These are phyloP conservation scores for Discoglossus pictus DNA, from an alignment of 2,797 vertebrate genomes.

Conservation along the genomic window DNA sequence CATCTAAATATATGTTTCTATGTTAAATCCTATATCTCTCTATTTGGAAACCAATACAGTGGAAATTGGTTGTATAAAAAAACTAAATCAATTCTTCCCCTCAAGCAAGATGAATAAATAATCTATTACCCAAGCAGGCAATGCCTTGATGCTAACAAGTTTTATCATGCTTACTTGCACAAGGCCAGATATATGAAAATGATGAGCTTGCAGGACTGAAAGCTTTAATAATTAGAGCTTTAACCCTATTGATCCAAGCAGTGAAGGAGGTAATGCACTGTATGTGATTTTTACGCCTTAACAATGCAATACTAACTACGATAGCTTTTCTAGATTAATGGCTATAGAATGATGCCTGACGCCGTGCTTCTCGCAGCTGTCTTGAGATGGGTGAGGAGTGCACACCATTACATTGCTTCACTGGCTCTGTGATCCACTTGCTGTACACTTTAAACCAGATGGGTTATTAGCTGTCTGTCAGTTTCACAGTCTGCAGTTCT, in stretches of 20 bases:
- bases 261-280: not conserved
- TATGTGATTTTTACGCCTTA: not conserved
- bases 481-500: too few species aligned
- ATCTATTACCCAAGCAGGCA: slow-evolving; percentile 13
- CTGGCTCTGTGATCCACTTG: too few species aligned
- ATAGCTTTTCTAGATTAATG: not conserved
- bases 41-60: not conserved
- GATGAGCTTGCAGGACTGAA: slow-evolving; percentile 28
- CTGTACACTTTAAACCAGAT: too few species aligned
- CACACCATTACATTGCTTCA: too few species aligned
- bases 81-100: not conserved
- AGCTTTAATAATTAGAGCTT: not conserved
- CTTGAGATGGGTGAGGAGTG: too few species aligned
- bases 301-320: not conserved
- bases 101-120: slow-evolving; percentile 12
- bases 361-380: not conserved
- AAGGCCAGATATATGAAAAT: slow-evolving; percentile 10
- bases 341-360: too few species aligned
- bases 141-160: slow-evolving; percentile 16
- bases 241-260: not conserved
- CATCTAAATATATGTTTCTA: too few species aligned
- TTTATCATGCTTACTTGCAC: not conserved
- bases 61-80: not conserved
- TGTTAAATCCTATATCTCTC: not conserved
- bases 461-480: too few species aligned